Base-by-base conservation (phyloP, 2,888 invertebrate species). In the Hipparchia semele region DNA sequence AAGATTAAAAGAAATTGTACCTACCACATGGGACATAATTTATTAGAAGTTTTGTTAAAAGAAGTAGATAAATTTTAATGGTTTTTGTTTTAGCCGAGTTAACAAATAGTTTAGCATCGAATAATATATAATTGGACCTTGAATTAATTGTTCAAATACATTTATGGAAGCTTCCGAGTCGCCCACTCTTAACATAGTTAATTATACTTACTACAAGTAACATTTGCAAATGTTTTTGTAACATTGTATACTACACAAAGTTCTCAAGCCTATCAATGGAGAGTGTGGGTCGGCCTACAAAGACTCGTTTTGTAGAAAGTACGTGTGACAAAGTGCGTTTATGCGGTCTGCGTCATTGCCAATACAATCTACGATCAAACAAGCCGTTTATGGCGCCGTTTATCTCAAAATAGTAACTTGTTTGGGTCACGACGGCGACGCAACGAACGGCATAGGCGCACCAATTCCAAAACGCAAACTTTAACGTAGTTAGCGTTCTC, bases 321-420 rank as follows among this genome's bases (percentile, higher is more conserved):
- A 75, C 75, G 75, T 72, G 77, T 74, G 77, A 79, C 77, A 84
- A 82, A 79, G 82, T 81, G 79, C 80, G 78, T 81, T 79, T 80
- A 80, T 78, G 79, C 75, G 76, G 77, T 77, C 75, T 80, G 83
- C 83, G 85, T 80, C 83, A 81, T 79, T 33, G 59, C 59, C 49
- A 49, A 68, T 59, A 79, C 82, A 81, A 83, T 81, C 84, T 80
- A 79, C 85, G 84, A 84, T 82, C 83, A 84, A 64, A 68, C 73
- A 62, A 65, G 80, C 89, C 91, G 87, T 91, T 92, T 94, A 93
- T 90, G 93, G 92, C 84, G 81, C 84, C 87, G 88, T 89, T 91
- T 92, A 92, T 91, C 91, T 92, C 90, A 87, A 92, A 92, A 93
- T 91, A 94, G 92, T 87, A 90, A 90, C 91, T 89, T 89, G 93